Percentiles rank a stretch among this genome's conserved stretches.
phyloP scores from a whole-genome alignment of 2,113 vertebrate species.

The Tauraco erythrolophus region DNA sequence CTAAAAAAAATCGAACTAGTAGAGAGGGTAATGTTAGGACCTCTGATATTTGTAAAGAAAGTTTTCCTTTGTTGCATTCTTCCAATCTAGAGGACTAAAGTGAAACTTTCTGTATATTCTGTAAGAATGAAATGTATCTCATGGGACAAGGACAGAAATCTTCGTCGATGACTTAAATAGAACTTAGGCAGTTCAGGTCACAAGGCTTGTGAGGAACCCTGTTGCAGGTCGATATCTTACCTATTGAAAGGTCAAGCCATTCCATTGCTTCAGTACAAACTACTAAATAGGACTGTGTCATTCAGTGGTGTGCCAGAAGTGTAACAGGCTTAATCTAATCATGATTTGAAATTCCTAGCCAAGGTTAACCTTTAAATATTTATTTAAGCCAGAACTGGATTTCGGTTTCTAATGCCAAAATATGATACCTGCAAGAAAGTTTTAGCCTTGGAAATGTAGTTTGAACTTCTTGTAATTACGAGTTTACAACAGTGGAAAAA shows the following conservation, averaged over 20 bases:
- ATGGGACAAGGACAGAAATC: neutral
- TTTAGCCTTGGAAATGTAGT: neutral
- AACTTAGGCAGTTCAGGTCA: neutral
- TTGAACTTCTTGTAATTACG: neutral
- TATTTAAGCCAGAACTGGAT: neutral
- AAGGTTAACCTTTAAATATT: constrained; percentile 46
- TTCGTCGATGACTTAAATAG: neutral
- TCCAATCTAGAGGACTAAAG: neutral
- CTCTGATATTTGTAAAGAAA: neutral
- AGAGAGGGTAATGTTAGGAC: neutral
- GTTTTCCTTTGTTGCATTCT: neutral
- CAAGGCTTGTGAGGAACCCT: neutral
- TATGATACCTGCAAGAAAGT: neutral
- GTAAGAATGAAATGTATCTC: neutral
- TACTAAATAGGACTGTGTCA: neutral
- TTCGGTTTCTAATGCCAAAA: constrained; percentile 7
- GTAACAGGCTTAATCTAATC: constrained; percentile 24
- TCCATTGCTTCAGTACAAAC: neutral
- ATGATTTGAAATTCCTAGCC: constrained; percentile 15
- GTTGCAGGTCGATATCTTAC: neutral
- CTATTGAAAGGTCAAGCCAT: constrained; percentile 17
- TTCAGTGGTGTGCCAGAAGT: neutral
- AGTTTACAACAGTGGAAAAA: neutral
- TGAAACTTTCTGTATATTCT: neutral
- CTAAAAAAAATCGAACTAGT: neutral